These are phyloP conservation scores for Oncorhynchus mykiss DNA, from an alignment of 2,113 vertebrate species.

Conservation along the genomic window DNA sequence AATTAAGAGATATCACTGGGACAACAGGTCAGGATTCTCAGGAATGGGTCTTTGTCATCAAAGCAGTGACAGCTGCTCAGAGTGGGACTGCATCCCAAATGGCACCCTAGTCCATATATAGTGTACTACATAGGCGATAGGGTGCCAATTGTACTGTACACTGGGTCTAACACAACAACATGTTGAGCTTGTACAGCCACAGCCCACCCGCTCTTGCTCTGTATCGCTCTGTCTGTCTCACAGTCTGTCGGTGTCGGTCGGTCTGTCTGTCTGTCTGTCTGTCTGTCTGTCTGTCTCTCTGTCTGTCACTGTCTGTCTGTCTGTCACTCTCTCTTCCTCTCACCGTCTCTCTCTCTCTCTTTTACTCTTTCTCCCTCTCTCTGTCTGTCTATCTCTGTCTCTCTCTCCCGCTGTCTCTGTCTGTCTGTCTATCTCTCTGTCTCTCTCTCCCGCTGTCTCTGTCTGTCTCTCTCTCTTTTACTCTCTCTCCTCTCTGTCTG, in stretches of 20 bases:
- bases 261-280: conserved; percentile 3
- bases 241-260: conserved; percentile 10
- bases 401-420: not conserved
- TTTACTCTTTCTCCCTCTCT: conserved; percentile 3
- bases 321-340: not conserved
- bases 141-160: too few relatives aligned
- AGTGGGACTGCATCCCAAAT: too few relatives aligned
- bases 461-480: conserved; percentile 9
- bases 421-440: not conserved
- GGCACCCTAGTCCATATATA: too few relatives aligned
- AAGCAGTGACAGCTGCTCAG: too few relatives aligned
- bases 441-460: conserved; percentile 5
- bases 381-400: not conserved
- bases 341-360: not conserved
- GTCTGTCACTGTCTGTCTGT: not conserved
- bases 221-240: not conserved
- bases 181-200: too few relatives aligned
- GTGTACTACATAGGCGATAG: too few relatives aligned
- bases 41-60: too few relatives aligned
- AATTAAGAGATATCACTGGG: too few relatives aligned
- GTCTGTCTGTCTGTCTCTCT: not conserved
- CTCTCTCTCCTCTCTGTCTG: conserved; percentile 4
- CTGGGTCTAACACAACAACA: too few relatives aligned
- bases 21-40: too few relatives aligned
- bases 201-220: too few relatives aligned